Base-by-base conservation (phyloP, 2,113 vertebrate species). In the Motacilla tschutschensis region DNA sequence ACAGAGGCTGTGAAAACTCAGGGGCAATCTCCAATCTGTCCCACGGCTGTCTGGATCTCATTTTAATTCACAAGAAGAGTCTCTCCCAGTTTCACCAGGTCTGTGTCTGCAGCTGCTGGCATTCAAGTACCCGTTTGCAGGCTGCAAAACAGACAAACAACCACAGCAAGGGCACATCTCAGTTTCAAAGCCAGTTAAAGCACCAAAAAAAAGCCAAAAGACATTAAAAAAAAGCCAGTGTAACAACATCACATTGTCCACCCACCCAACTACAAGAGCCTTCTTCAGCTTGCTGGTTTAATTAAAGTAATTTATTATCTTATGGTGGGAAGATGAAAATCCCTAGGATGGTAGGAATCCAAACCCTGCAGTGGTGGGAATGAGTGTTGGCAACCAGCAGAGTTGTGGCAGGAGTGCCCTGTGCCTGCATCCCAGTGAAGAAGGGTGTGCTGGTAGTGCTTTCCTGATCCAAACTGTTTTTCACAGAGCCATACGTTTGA, bases 321-420 rank as follows among this genome's bases (percentile, higher is more conserved):
- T n/a, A 6, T 3, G 15, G 19, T 28, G 29, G 29, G 29, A 74
- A 55, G 77, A 53, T 33, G 31, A 58, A 73, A 80, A 83, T 28
- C n/a, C 29, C 33, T 14, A 10, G 38, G 60, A 28, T 25, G 15
- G 22, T 19, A 28, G n/a, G 33, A 79, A 53, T 24, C 18, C 64
- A 47, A 73, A 18, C 7, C 25, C 36, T 47, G 0, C 1, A 1
- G 26, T 19, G 21, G 7, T 50, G 31, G 35, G 43, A 80, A 47
- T 0, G 0, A 55, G 48, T 15, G 48, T 58, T 70, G 33, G 41
- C 77, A 57, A 1, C 17, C 4, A 3, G 40, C 38, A 44, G 48
- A 21, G 22, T 14, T 47, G 17, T 33, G 20, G 19, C 63, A 40
- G 43, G 33, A 40, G 13, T 3, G 16, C 16, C 35, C 74, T 40